These are phyloP conservation scores for Caradrina clavipalpis DNA, from an alignment of 2,888 invertebrate genomes.

Conservation along the genomic window DNA sequence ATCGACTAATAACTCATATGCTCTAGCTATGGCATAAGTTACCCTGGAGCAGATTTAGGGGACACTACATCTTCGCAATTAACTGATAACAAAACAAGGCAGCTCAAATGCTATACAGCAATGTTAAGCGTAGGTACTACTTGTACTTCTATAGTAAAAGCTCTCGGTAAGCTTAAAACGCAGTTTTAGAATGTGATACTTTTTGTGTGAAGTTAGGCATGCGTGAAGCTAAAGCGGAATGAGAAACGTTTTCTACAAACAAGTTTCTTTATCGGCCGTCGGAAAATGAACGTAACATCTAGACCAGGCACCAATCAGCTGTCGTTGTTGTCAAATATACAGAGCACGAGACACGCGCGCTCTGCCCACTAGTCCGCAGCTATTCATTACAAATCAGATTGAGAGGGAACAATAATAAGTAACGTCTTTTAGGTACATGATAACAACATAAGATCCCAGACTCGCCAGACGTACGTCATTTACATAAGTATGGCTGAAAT, in stretches of 20 bases:
- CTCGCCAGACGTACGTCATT: not conserved
- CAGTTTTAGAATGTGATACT: constrained; percentile 5
- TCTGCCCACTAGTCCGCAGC: not conserved
- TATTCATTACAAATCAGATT: not conserved
- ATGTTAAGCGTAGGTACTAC: too few species aligned
- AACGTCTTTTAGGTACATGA: not conserved
- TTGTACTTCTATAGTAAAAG: too few species aligned
- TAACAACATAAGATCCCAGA: not conserved
- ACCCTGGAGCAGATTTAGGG: not conserved
- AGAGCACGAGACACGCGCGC: not conserved
- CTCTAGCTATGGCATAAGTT: too few species aligned
- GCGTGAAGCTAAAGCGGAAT: constrained; percentile 8
- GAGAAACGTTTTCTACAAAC: constrained; percentile 2
- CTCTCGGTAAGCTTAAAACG: not conserved
- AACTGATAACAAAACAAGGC: not conserved
- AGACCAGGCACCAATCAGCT: constrained; percentile 1
- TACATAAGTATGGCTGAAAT: too few species aligned
- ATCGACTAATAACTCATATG: too few species aligned
- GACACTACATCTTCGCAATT: not conserved
- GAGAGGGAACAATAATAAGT: not conserved
- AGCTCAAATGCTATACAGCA: not conserved
- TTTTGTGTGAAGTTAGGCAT: constrained; percentile 6
- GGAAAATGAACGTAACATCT: constrained; percentile 1
- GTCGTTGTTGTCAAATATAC: not conserved
- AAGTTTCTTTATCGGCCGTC: constrained; percentile 1